Percentiles rank a stretch among this genome's conserved stretches.
Evolutionary conservation across 2,888 invertebrate genomes (phyloP).

Genomic region (Sialis lutaria): DNA sequence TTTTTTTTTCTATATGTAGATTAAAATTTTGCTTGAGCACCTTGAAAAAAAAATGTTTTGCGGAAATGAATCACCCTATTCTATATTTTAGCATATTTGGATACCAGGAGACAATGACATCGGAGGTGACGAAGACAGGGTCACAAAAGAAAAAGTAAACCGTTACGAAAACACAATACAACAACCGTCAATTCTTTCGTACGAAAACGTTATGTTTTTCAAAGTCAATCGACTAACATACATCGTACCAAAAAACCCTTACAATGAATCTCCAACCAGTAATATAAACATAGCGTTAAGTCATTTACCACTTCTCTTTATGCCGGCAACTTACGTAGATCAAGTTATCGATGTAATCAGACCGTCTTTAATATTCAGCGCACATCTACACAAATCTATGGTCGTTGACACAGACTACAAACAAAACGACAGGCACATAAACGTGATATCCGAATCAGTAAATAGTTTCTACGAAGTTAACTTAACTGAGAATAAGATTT

Average conservation of each 20-base stretch:
- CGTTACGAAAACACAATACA: constrained; percentile 61
- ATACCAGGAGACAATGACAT: constrained; percentile 96
- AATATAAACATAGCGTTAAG: constrained; percentile 48
- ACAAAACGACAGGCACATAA: constrained; percentile 15
- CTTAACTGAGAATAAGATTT: constrained; percentile 27
- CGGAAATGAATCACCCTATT: too few relatives aligned
- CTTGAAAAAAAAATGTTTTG: too few relatives aligned
- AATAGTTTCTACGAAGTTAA: constrained; percentile 25
- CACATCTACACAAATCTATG: constrained; percentile 49
- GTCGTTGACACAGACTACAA: constrained; percentile 27
- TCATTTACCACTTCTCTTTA: constrained; percentile 49
- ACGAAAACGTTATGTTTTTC: constrained; percentile 47
- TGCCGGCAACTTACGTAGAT: constrained; percentile 32
- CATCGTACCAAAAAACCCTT: constrained; percentile 34
- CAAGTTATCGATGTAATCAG: constrained; percentile 42
- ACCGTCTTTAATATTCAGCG: constrained; percentile 54
- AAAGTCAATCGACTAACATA: constrained; percentile 56
- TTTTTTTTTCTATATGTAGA: too few relatives aligned
- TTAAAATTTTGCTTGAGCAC: too few relatives aligned
- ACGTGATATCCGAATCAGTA: constrained; percentile 14
- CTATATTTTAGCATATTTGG: constrained; percentile 49
- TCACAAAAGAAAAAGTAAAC: constrained; percentile 46
- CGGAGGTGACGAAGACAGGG: constrained; percentile 71
- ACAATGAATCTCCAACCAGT: constrained; percentile 24
- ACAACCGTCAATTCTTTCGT: constrained; percentile 43